Base-by-base conservation (phyloP, 1,140 invertebrate species). In the Diprion similis region DNA sequence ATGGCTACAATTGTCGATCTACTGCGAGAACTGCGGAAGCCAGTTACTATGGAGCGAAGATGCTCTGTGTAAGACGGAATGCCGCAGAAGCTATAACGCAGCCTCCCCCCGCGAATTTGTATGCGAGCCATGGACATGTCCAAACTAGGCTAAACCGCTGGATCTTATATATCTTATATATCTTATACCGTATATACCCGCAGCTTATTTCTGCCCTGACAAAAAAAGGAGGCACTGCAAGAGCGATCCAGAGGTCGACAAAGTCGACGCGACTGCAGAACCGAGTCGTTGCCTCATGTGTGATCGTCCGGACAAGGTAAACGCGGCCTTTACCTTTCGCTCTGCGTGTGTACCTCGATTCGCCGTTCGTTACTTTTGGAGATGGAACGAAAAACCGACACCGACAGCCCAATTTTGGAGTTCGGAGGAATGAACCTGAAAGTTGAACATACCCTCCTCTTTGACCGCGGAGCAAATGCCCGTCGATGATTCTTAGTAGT, bases 111-210 rank as follows among this genome's bases (percentile, higher is more conserved):
- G 9, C 51, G 51, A 59, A 59, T 59, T 59, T 59, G 51, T 59
- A 59, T 59, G 51, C 51, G 51, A 59, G 9, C 51, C 51, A 9
- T 59, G 51, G n/a, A 59, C 51, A 59, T 59, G 51, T 59, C 51
- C 51, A 59, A 59, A 59, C 51, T 59, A 59, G 51, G 51, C 51
- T 59, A 59, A 59, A 59, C 24, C 24, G 51, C 51, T 59, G 51
- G 11, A 59, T 13, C 51, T 59, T 59, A 59, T 59, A 59, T 59
- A 59, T 59, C 51, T 59, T 59, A 59, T 59, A 17, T 8, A n/a
- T n/a, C n/a, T n/a, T n/a, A n/a, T n/a, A n/a, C n/a, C n/a, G n/a
- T n/a, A n/a, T n/a, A n/a, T n/a, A n/a, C n/a, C n/a, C n/a, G n/a
- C n/a, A n/a, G n/a, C 8, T 4, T 59, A 59, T 59, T 15, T 37